A percentile compares a stretch with the other conserved stretches of the same genome.
phyloP scores from a whole-genome alignment of 2,113 vertebrate genomes.

The Alligator sinensis region DNA sequence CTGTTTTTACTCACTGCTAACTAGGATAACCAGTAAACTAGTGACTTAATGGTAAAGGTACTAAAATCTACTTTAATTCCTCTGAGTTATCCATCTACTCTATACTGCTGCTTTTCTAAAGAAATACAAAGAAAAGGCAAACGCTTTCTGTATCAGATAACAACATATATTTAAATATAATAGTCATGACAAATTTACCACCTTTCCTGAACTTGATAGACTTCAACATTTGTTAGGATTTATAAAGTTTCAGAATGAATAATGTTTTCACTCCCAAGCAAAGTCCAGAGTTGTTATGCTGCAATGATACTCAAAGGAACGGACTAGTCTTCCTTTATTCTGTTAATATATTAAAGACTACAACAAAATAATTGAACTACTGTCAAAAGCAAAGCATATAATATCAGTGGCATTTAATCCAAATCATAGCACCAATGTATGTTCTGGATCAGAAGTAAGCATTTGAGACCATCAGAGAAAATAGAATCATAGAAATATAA shows the following conservation, averaged over 20 bases:
- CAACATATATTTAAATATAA: neutral
- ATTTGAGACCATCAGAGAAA: neutral
- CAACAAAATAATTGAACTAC: neutral
- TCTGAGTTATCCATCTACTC: neutral
- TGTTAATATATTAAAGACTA: neutral
- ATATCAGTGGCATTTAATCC: slow-evolving; percentile 47
- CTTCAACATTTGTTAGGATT: slow-evolving; percentile 15
- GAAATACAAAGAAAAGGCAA: neutral
- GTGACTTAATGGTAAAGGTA: neutral
- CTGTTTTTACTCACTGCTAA: rapidly evolving
- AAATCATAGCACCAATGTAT: slow-evolving; percentile 59
- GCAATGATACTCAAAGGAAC: neutral
- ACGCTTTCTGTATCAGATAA: neutral
- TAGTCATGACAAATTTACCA: neutral
- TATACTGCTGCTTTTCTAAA: neutral
- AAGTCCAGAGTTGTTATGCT: slow-evolving; percentile 45
- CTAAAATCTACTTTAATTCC: neutral
- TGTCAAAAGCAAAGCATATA: slow-evolving; percentile 57
- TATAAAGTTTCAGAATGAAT: slow-evolving; percentile 17
- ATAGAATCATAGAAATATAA: too few species aligned
- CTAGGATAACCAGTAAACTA: neutral
- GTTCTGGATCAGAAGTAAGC: slow-evolving; percentile 33
- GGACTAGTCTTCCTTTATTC: neutral
- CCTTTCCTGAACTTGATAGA: neutral
- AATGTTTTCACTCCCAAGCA: slow-evolving; percentile 38